Base-by-base conservation (phyloP, 2,113 vertebrate genomes). In the Arvicanthis niloticus region DNA sequence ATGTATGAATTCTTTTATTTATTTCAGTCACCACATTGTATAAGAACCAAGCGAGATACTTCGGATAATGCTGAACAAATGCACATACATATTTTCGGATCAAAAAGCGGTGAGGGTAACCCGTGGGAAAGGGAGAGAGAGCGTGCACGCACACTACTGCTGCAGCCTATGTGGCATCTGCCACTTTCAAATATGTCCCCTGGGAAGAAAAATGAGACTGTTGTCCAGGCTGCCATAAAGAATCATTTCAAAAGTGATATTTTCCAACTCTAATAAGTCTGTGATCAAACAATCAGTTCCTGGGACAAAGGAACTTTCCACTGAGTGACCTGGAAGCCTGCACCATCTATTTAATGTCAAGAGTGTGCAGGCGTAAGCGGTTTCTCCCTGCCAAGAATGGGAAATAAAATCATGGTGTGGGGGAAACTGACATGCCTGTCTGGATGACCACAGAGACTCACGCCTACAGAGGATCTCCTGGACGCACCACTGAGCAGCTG, bases 181-280 rank as follows among this genome's bases (percentile, higher is more conserved):
- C 86, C 42, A 93, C 62, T 93, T 96, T 75, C 89, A 96, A 96
- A 95, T 56, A 75, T 93, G 73, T 95, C 95, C 95, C 97, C 72
- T 24, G 11, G 95, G 94, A 96, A 96, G 95, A 95, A 91, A 97
- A 96, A 96, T 94, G 86, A 92, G 88, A 65, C 40, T 75, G 62
- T 53, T 89, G 68, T 94, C 1, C 37, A 97, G 93, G 72, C 56
- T 84, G 77, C 78, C 40, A 56, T 65, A 88, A 96, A 89, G 91
- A 96, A 89, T 87, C 91, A 70, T 94, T 96, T 93, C 68, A 26
- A 80, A 96, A 84, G 94, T 94, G 95, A n/a, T 95, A 91, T 96
- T 98, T 98, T 80, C 96, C 73, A 94, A 89, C 73, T 95, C 89
- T 93, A 96, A 96, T 96, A 95, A 96, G 77, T 91, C 94, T 96